phyloP scores from a whole-genome alignment of 1,140 invertebrate genomes.

The Pseudomyrmex pallidus region DNA sequence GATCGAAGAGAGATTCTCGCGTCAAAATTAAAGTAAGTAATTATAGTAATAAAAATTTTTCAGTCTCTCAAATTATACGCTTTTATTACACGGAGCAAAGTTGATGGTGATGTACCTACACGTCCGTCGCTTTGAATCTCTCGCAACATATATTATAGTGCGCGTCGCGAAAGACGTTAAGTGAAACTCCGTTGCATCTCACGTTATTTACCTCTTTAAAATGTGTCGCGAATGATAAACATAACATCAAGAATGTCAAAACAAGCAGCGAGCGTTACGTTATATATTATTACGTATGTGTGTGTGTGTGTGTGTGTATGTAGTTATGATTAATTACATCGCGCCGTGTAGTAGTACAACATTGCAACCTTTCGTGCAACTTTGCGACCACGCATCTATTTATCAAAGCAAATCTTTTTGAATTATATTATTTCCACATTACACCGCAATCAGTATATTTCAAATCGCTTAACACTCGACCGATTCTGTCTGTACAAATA shows the following conservation, averaged over 20 bases:
- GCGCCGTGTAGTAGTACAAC: no score
- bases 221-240: not conserved
- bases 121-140: not conserved
- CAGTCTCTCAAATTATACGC: not conserved
- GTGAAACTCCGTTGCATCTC: not conserved
- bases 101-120: not conserved
- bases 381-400: no score
- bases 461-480: no score
- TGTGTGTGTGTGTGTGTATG: no score
- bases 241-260: not conserved
- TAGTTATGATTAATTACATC: no score
- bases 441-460: no score
- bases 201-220: conserved; percentile 3
- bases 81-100: not conserved
- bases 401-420: no score
- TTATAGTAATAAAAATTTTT: not conserved
- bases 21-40: not conserved
- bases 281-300: conserved; percentile 3
- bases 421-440: no score
- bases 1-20: not conserved
- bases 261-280: not conserved
- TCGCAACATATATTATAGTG: not conserved
- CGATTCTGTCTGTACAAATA: no score
- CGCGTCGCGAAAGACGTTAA: no score
- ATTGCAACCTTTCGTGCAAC: no score